A percentile compares a stretch with the other conserved stretches of the same genome.
Evolutionary conservation across 2,113 vertebrate species (phyloP).

Genomic region (Amphilophus citrinellus): DNA sequence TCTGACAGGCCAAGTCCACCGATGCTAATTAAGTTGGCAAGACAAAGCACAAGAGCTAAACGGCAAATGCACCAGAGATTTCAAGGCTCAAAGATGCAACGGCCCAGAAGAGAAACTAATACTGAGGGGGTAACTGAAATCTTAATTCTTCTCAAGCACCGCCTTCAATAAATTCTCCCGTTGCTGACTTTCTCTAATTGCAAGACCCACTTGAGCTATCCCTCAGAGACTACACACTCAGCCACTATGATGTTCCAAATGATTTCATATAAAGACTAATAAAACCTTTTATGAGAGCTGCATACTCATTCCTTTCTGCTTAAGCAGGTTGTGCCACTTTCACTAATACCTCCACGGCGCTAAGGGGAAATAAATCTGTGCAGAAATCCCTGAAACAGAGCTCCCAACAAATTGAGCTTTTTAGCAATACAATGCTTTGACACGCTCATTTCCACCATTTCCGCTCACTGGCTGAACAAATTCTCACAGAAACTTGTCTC

Average conservation of each 20-base stretch:
- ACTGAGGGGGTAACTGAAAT: not conserved
- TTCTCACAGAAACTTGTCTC: not conserved
- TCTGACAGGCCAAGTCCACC: conserved; percentile 40
- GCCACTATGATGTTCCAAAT: conserved; percentile 25
- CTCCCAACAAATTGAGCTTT: not conserved
- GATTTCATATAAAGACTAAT: conserved; percentile 33
- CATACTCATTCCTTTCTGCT: not conserved
- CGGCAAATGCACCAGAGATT: conserved; percentile 29
- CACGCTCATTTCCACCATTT: not conserved
- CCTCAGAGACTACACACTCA: conserved; percentile 19
- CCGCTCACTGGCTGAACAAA: conserved; percentile 21
- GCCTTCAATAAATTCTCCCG: not conserved
- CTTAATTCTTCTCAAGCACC: not conserved
- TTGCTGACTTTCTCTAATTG: conserved; percentile 41
- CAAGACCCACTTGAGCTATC: conserved; percentile 3
- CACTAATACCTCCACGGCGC: conserved; percentile 1
- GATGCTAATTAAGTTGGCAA: conserved; percentile 65
- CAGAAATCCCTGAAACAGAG: conserved; percentile 10
- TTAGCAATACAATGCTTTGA: not conserved
- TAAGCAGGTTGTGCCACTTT: not conserved
- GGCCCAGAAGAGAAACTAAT: not conserved
- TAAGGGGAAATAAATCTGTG: conserved; percentile 14
- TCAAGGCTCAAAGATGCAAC: conserved; percentile 3
- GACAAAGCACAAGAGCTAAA: conserved; percentile 44
- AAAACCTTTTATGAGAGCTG: conserved; percentile 2